Evolutionary conservation across 2,113 vertebrate species (phyloP), one percentile per base, ranked within the genome.

Genomic region (Chloebia gouldiae): DNA sequence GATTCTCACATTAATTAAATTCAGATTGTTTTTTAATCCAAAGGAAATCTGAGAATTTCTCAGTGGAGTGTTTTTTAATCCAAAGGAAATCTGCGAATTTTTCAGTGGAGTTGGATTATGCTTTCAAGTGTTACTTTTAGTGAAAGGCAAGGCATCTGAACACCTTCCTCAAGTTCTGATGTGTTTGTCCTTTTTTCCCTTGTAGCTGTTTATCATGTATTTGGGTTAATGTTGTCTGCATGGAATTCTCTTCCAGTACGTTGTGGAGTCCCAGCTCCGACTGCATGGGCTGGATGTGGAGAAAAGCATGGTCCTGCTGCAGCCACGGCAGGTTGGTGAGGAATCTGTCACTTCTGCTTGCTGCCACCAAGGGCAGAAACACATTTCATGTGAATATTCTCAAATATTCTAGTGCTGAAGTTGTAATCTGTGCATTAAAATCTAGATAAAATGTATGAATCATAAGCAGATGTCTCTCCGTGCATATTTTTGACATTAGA

Each of bases 181-280:
- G 3, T 25, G 11, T 28, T 76, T 40, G 13, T 10, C 14, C 6
- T 5, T 35, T 81, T 54, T 49, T 8, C 37, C 5, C 13, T 61
- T 35, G 69, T 51, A 8, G 10, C 27, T 54, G 25, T 64, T 77
- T 61, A 8, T 73, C 15, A 2, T 8, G 7, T 19, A 10, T n/a
- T 61, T 82, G 16, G 9, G 1, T 13, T 91, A 64, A 94, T 0
- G 1, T 16, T 16, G 19, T 86, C 47, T 91, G 20, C 10, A 14
- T 80, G 81, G 40, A 49, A 90, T 91, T 89, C 71, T 94, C 96
- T 97, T 96, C 69, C 97, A 99, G 99, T 99, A 99, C 6, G 98
- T 98, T 17, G 92, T 99, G 17, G 98, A 99, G 92, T 99, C 99
- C 92, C 99, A 99, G 60, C 98, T 99, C 94, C 97, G 47, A 10